These are phyloP conservation scores for Paratrypauchen microcephalus DNA, from an alignment of 2,797 vertebrate species.

Conservation along the genomic window DNA sequence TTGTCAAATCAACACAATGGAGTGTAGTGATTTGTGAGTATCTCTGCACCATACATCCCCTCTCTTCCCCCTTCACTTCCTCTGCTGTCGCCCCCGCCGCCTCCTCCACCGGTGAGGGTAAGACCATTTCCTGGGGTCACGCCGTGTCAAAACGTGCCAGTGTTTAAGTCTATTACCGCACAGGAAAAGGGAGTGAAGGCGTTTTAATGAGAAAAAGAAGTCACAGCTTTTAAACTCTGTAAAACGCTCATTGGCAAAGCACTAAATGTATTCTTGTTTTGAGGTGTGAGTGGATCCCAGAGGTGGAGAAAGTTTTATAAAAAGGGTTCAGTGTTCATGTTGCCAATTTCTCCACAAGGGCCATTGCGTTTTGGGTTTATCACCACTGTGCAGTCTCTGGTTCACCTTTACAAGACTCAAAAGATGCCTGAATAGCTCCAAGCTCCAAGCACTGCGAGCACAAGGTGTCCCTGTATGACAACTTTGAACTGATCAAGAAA, in stretches of 20 bases:
- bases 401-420: constrained; percentile 24
- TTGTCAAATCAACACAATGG: background rate
- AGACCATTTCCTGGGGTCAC: constrained; percentile 61
- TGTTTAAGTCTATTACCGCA: constrained; percentile 45
- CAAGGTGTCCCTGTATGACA: constrained; percentile 27
- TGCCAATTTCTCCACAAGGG: constrained; percentile 17
- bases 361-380: constrained; percentile 29
- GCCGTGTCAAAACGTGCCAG: constrained; percentile 36
- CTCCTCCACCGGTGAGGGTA: constrained; percentile 28
- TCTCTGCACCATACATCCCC: background rate
- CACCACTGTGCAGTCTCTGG: constrained; percentile 16
- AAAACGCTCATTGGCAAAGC: background rate
- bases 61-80: constrained; percentile 33
- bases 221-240: background rate
- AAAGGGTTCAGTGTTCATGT: constrained; percentile 17
- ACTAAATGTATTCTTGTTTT: constrained; percentile 6
- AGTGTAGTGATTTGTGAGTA: background rate
- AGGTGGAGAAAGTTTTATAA: constrained; percentile 7
- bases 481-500: constrained; percentile 34
- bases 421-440: constrained; percentile 35
- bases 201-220: constrained; percentile 10
- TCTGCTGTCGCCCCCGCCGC: constrained; percentile 20
- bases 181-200: constrained; percentile 33
- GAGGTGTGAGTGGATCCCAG: constrained; percentile 7
- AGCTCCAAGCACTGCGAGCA: constrained; percentile 34